Base-by-base conservation (phyloP, 2,888 invertebrate genomes). In the Lasioglossum morio region DNA sequence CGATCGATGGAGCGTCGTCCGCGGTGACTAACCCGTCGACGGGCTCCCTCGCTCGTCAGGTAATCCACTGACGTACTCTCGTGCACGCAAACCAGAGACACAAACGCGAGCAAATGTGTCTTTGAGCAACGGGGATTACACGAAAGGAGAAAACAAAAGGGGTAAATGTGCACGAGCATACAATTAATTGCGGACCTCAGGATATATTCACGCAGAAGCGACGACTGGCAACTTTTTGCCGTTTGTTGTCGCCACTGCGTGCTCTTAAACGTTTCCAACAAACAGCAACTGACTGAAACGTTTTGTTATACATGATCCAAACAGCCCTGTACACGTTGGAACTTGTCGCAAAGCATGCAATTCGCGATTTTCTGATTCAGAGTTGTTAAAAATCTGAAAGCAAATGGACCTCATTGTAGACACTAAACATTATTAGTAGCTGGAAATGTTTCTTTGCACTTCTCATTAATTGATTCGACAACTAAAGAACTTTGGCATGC, bases 1-100 rank as follows among this genome's bases (percentile, higher is more conserved):
- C 93, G 94, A 94, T 94, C 94, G 94, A 94, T 94, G 93, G 93
- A 94, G 94, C 94, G 94, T 93, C 94, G 94, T 92, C 92, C 93
- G 91, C 93, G 94, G 94, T 94, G 94, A 94, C 92, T 94, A 94
- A 94, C 93, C 93, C 93, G 92, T 93, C 93, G 93, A 90, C 92
- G 91, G 82, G 77, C 43, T 60, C 73, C 69, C 77, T 79, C 75
- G 63, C 77, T 34, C 72, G 60, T 48, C 76, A 72, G 72, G 40
- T 77, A 84, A 77, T 76, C 57, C 66, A 72, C 84, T 48, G 72
- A 48, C 46, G 69, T 69, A 43, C 37, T 57, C 34, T 23, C 30
- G 7, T 60, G 76, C n/a, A 23, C 34, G 8, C 37, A 4, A 74
- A 57, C 16, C 23, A n/a, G 34, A 72, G 37, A 27, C 34, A 23